These are phyloP conservation scores for Biston betularia DNA, from an alignment of 2,888 invertebrate genomes.

Conservation along the genomic window DNA sequence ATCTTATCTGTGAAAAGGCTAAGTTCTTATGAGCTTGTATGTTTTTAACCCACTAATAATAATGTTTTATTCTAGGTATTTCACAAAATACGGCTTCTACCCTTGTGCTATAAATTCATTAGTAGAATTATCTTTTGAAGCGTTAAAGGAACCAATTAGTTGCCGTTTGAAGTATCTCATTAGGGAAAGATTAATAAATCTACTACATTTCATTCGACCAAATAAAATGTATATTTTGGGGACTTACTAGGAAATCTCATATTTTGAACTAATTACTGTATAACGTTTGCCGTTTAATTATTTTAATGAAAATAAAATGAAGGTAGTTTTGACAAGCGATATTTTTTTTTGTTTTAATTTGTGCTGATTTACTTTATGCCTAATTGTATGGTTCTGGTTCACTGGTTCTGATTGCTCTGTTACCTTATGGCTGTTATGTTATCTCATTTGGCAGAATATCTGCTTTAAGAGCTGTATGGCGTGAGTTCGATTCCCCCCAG, in stretches of 20 bases:
- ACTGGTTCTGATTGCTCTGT: no score
- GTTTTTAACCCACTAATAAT: not conserved
- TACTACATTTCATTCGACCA: constrained; percentile 1
- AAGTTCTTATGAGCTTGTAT: not conserved
- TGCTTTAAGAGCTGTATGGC: no score
- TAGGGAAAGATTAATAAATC: constrained; percentile 16
- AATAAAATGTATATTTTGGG: constrained; percentile 5
- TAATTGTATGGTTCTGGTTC: no score
- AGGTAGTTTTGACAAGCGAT: not conserved
- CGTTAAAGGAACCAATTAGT: constrained; percentile 14
- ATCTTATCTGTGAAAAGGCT: not conserved
- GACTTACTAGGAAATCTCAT: not conserved
- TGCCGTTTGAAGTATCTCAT: constrained; percentile 22
- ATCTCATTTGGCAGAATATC: no score
- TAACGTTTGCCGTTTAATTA: not conserved
- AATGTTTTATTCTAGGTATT: not conserved
- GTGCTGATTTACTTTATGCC: no score
- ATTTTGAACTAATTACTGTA: not conserved
- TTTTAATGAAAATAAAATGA: not conserved
- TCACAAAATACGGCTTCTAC: constrained; percentile 1
- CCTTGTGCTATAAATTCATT: constrained; percentile 10
- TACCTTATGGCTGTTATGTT: no score
- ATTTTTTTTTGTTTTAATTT: no score
- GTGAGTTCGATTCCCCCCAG: no score
- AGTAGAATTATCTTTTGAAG: constrained; percentile 15